A percentile compares a stretch with the other conserved stretches of the same genome.
These are phyloP conservation scores for Polyodon spathula DNA, from an alignment of 2,113 vertebrate genomes.

Conservation along the genomic window DNA sequence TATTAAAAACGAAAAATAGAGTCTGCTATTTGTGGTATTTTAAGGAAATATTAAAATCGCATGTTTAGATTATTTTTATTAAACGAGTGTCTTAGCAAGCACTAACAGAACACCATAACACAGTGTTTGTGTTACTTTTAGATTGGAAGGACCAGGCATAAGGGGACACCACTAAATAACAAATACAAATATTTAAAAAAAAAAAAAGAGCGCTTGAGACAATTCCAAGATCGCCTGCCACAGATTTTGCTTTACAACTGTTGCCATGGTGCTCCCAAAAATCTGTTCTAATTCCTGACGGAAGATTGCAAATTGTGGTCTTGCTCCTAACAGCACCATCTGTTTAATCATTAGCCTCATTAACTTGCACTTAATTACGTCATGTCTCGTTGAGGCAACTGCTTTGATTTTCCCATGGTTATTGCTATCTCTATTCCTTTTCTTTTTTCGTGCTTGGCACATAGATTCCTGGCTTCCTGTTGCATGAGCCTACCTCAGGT, in stretches of 20 bases:
- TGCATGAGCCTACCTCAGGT: constrained; percentile 8
- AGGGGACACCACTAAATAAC: too few relatives aligned
- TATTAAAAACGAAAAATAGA: too few relatives aligned
- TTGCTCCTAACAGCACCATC: constrained; percentile 12
- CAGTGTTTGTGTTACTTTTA: too few relatives aligned
- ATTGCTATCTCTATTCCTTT: constrained; percentile 21
- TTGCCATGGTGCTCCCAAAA: neutral
- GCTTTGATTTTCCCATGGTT: constrained; percentile 9
- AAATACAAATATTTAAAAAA: too few relatives aligned
- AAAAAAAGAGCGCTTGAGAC: constrained; percentile 1
- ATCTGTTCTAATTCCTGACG: neutral
- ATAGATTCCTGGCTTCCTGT: neutral
- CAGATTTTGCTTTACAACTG: constrained; percentile 13
- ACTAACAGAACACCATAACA: too few relatives aligned
- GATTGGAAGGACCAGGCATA: too few relatives aligned
- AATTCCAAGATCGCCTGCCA: neutral
- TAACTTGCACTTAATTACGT: constrained; percentile 15
- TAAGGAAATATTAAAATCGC: too few relatives aligned
- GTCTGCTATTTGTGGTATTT: too few relatives aligned
- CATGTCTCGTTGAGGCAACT: constrained; percentile 10
- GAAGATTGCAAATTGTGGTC: neutral
- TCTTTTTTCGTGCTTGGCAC: constrained; percentile 1
- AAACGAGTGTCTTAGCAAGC: too few relatives aligned
- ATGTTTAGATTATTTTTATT: too few relatives aligned
- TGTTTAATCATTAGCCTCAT: constrained; percentile 16